Evolutionary conservation across 30 jellyfish, hydroid and myxozoan species (phyloP).

Genomic region (Chironex yamaguchii): DNA sequence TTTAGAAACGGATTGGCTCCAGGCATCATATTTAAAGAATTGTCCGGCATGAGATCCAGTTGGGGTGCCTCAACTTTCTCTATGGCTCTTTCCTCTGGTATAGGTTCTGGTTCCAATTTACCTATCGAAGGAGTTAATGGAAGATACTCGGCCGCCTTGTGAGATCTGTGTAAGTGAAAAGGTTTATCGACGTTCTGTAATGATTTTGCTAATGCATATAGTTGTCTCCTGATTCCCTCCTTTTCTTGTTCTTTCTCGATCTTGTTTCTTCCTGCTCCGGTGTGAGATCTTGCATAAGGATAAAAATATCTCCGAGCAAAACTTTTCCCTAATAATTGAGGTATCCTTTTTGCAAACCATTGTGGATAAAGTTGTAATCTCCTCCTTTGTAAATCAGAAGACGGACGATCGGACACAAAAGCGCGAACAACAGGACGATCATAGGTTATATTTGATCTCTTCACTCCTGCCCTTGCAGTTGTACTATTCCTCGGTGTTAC

Average conservation of each 20-base stretch:
- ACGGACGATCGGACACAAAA: neutral
- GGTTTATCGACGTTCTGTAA: no score
- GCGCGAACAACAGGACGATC: neutral
- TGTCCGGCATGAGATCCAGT: no score
- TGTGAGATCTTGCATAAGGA: constrained; percentile 8
- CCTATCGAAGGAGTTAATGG: no score
- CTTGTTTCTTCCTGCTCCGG: neutral
- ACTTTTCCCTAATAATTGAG: constrained; percentile 58
- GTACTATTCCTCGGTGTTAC: no score
- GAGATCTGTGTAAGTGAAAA: no score
- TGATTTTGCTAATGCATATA: no score
- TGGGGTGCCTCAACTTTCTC: no score
- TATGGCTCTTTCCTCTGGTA: no score
- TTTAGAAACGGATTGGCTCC: no score
- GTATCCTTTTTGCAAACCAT: constrained; percentile 84
- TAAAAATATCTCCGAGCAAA: constrained; percentile 30
- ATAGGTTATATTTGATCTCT: neutral
- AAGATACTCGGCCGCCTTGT: no score
- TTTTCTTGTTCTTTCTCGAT: neutral
- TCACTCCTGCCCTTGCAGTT: neutral
- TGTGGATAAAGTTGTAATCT: constrained; percentile 75
- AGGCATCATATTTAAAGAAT: no score
- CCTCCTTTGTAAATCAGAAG: constrained; percentile 22
- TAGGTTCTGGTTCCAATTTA: no score
- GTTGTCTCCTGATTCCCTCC: neutral